Base-by-base conservation (phyloP, 2,113 vertebrate genomes). In the Hydrolagus affinis region DNA sequence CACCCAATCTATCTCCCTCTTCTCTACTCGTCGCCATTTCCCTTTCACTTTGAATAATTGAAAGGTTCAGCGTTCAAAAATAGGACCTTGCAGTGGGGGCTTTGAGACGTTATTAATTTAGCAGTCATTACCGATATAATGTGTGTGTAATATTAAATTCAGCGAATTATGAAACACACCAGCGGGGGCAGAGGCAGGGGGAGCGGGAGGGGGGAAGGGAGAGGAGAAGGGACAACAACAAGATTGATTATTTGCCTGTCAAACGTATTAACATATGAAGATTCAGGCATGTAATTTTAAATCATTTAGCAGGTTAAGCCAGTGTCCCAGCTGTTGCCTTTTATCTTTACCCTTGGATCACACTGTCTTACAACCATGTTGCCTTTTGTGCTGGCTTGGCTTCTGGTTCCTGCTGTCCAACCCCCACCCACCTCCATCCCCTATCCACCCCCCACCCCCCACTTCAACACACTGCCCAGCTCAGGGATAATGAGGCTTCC, bases 241-340 rank as follows among this genome's bases (percentile, higher is more conserved):
- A 75, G 74, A 4, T 76, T 32, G 44, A 57, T 76, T 19, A 23
- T 76, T 23, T n/a, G 19, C 10, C 44, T 76, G 74, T 11, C 32
- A 21, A n/a, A 23, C 59, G n/a, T 21, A 76, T 15, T 32, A 2
- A 44, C 12, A 74, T 8, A 44, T 28, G 72, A 74, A 23, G 10
- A 59, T n/a, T 59, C 30, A 59, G 19, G 19, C 56, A 57, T 10
- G 14, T 56, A 76, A 59, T 57, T 9, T 59, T 59, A 76, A 44
- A 1, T 76, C 74, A 76, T 76, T 76, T 59, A 76, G 74, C 2
- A 76, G 74, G 44, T 76, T 76, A 76, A 57, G 56, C 44, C 21
- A 59, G 59, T 44, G 12, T 57, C 56, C 10, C 74, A 76, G 11
- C 44, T 59, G 19, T 23, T 11, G 1, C 21, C 74, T 11, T 76